Evolutionary conservation across 2,888 invertebrate genomes (phyloP), one percentile per base, ranked within the genome.

Genomic region (Drosophila colorata): DNA sequence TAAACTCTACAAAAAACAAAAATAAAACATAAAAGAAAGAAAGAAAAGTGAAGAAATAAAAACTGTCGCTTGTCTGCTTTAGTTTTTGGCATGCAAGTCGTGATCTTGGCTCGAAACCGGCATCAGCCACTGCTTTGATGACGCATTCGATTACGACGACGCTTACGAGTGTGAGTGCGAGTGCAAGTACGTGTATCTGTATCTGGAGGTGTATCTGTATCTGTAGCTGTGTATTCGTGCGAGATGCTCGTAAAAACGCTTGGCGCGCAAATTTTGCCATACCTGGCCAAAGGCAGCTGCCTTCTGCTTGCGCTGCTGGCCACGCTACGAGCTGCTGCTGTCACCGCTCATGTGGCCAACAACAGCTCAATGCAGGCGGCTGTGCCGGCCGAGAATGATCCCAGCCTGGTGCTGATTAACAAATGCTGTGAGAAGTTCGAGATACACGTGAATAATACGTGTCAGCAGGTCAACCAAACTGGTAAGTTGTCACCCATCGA

Each of bases 371-470:
- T 41, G 38, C 66, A 51, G 33, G 52, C 59, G 3, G 20, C 55
- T 40, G 37, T 48, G 58, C 58, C 56, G 16, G 20, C 20, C n/a
- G 44, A 25, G 47, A 37, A 35, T 31, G 80, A 84, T 72, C 57
- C 83, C 46, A 57, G 55, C 28, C 20, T 77, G 31, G 80, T 84
- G 40, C 46, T 93, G 83, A 94, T 97, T 74, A 96, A 95, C 90
- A 97, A 97, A 93, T 97, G 97, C 90, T 97, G 97, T 92, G 95
- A 95, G 89, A 92, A 93, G 53, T 93, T 95, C 81, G 95, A 97
- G 91, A 92, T 97, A 58, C 94, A 95, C 90, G 93, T 96, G 40
- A 95, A 95, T 87, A 93, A 93, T 59, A 92, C 93, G 68, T 97
- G 97, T 90, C 94, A 94, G 86, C 93, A 94, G 87, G 93, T 94